Evolutionary conservation across 2,888 invertebrate species (phyloP).

Genomic region (Melangyna quadrimaculata): DNA sequence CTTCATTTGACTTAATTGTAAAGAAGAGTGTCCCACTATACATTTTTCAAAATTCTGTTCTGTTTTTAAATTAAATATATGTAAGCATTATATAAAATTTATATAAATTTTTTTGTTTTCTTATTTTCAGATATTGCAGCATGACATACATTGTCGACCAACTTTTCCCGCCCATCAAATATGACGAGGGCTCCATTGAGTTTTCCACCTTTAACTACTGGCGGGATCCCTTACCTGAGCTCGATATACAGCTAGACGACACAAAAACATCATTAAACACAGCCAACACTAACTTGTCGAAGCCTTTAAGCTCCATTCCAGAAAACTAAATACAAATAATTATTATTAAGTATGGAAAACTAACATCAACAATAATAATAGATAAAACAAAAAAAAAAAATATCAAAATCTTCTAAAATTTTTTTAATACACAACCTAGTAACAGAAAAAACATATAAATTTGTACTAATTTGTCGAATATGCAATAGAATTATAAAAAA

Average conservation of each 20-base stretch:
- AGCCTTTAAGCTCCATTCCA: constrained; percentile 79
- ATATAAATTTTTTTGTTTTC: background rate
- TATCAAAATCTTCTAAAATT: background rate
- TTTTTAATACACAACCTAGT: constrained; percentile 7
- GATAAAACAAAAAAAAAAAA: background rate
- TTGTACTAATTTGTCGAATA: constrained; percentile 29
- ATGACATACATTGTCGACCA: constrained; percentile 97
- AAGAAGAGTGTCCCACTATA: no score
- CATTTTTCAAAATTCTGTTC: no score
- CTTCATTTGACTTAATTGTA: no score
- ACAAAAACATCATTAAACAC: constrained; percentile 41
- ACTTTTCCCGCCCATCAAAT: constrained; percentile 92
- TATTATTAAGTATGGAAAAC: background rate
- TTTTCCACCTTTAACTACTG: constrained; percentile 96
- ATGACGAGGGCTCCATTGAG: constrained; percentile 84
- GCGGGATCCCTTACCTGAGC: constrained; percentile 91
- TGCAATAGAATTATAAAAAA: background rate
- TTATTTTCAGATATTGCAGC: constrained; percentile 90
- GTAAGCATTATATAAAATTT: no score
- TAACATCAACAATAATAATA: constrained; percentile 7
- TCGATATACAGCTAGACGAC: constrained; percentile 78
- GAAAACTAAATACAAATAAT: constrained; percentile 75
- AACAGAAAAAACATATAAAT: constrained; percentile 26
- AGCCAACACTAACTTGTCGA: constrained; percentile 68
- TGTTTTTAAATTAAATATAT: no score